Base-by-base conservation (phyloP, 2,888 invertebrate genomes). In the Atethmia centrago region DNA sequence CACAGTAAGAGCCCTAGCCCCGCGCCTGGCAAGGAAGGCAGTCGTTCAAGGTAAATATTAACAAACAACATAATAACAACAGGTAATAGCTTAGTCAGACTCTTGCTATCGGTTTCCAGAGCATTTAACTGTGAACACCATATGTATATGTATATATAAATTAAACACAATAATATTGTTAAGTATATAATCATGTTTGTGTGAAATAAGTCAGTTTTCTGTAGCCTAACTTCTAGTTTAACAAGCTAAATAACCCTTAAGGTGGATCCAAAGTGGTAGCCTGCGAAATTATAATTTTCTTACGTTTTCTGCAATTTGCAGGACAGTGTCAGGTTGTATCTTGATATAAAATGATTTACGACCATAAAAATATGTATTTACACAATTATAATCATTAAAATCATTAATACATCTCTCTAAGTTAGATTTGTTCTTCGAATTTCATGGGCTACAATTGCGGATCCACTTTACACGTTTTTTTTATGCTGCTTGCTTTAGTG, bases 1-100 rank as follows among this genome's bases (percentile, higher is more conserved):
- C 93, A 87, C 71, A 96, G 96, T 79, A 94, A 94, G 68, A 96
- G 96, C 73, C 93, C 92, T 3, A 96, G 96, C 65, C 95, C 96
- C 3, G 93, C 93, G 10, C 94, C 95, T 55, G 94, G 93, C 7
- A 95, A 95, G 88, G 94, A 93, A 83, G 94, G 93, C 36, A 95
- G 95, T 83, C 92, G 88, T 65, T 95, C 96, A 51, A 86, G 95
- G 96, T 95, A 88, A 88, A 59, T 70, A 63, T 36, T n/a, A 42
- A 31, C 9, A 51, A 45, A 25, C 1, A 28, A 21, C 19, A 3
- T 12, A 10, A 36, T 31, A 58, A 31, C 49, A 66, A 42, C 21
- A 51, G 14, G 45, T n/a, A 14, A 21, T 3, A 53, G 19, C 16
- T 19, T 28, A 19, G 2, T 9, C 0, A 14, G 14, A 21, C 16